phyloP scores from a whole-genome alignment of 2,797 vertebrate genomes.

The Glyptemys insculpta region DNA sequence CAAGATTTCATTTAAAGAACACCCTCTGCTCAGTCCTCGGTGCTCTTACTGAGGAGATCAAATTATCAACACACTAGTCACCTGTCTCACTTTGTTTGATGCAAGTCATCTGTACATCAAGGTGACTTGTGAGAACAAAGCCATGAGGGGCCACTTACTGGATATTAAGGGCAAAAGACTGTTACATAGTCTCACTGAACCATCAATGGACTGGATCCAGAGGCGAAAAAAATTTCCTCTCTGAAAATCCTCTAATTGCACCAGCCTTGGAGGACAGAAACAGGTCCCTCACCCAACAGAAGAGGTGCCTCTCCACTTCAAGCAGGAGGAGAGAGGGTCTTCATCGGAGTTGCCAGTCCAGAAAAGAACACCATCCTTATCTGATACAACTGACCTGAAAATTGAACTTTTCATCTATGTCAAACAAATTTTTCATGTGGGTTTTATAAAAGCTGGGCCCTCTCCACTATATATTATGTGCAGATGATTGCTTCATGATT shows the following conservation, averaged over 20 bases:
- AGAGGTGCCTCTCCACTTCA: neutral
- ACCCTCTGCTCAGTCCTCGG: neutral
- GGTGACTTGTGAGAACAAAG: neutral
- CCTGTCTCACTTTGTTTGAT: neutral
- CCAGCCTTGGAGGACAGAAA: neutral
- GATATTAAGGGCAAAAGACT: neutral
- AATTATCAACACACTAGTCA: neutral
- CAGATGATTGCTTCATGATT: neutral
- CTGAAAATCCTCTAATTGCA: neutral
- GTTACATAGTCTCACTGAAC: neutral
- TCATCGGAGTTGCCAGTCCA: neutral
- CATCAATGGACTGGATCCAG: neutral
- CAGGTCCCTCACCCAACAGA: neutral
- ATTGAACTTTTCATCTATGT: neutral
- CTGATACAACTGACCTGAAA: neutral
- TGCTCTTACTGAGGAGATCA: neutral
- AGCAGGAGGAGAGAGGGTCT: neutral
- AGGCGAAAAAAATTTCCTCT: neutral
- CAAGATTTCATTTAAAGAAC: neutral
- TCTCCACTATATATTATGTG: neutral
- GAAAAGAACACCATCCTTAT: neutral
- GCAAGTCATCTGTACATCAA: neutral
- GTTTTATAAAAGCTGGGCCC: neutral
- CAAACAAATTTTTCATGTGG: neutral
- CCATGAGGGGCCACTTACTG: neutral